Percentiles rank a stretch among this genome's conserved stretches.
Evolutionary conservation across 2,797 vertebrate species (phyloP).

Genomic region (Phalloptychus januarius): DNA sequence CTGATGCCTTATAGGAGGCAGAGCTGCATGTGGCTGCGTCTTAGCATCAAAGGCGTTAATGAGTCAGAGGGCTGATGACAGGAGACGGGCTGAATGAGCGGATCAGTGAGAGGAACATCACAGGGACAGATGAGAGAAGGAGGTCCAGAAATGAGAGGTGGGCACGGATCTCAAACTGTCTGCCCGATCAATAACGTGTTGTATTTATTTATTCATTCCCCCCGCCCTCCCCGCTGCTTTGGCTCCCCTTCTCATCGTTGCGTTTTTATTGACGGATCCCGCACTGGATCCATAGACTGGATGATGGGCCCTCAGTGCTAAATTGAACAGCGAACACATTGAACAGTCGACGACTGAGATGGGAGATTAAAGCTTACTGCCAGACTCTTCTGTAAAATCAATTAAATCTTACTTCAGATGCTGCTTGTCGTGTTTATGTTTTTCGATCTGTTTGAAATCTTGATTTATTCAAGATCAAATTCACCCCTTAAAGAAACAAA

Average conservation of each 20-base stretch:
- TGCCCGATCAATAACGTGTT: slow-evolving; percentile 48
- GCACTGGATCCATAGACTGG: background rate
- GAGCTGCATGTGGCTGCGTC: slow-evolving; percentile 6
- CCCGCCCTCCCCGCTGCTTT: too few relatives aligned
- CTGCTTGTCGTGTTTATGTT: background rate
- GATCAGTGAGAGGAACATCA: slow-evolving; percentile 50
- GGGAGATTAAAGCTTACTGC: slow-evolving; percentile 1
- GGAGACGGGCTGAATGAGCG: slow-evolving; percentile 48
- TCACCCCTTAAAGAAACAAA: background rate
- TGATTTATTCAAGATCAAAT: background rate
- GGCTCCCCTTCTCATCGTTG: slow-evolving; percentile 14
- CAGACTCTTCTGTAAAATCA: background rate
- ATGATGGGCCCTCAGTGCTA: background rate
- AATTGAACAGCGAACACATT: slow-evolving; percentile 12
- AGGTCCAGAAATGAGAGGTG: slow-evolving; percentile 1
- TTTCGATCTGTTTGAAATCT: background rate
- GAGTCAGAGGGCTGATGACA: slow-evolving; percentile 61
- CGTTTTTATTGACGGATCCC: slow-evolving; percentile 20
- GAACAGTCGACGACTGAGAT: slow-evolving; percentile 27
- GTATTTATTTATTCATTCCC: slow-evolving; percentile 17
- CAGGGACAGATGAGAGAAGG: slow-evolving; percentile 47
- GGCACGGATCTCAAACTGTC: slow-evolving; percentile 49
- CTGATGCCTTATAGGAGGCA: slow-evolving; percentile 25
- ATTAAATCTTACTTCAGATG: background rate
- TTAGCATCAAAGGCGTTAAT: slow-evolving; percentile 49